Evolutionary conservation across 2,888 invertebrate genomes (phyloP), one percentile per base, ranked within the genome.

Genomic region (Lithophane socia): DNA sequence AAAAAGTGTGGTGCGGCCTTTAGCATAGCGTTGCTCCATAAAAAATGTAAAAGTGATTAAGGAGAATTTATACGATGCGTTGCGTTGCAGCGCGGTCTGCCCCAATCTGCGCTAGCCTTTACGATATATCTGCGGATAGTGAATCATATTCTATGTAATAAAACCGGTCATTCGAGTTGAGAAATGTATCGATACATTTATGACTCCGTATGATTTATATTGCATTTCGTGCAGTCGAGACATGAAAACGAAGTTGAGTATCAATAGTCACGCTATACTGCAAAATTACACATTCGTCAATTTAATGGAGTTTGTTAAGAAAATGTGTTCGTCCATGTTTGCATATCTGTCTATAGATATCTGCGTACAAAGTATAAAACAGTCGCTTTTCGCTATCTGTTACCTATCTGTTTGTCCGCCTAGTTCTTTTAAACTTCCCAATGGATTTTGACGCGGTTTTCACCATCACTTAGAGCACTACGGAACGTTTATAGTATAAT

Each of bases 151-250:
- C 58, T 24, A 0, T 24, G 58, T 24, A 24, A 24, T 58, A 56
- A 56, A 37, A 37, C 67, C 54, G 0, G 54, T 29, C 21, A 52
- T 67, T 49, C 21, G 21, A 29, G 21, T 29, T 21, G 21, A 42
- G 10, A 76, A 42, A 29, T 52, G 56, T 24, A 44, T 63, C 16
- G 8, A 61, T 49, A 47, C 47, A 73, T 64, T 80, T 67, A 80
- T 29, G 18, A 13, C 7, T 37, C 18, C 18, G 24, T 58, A 29
- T 60, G 80, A 72, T 72, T 77, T 75, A 75, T 61, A 49, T 47
- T 54, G 49, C 61, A 83, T 63, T 42, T 29, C 29, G 18, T 77
- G 61, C 66, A 67, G 77, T 56, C 29, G 24, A 61, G 56, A 52
- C 63, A 83, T 68, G 44, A 52, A 77, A 44, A 68, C 7, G 5